Base-by-base conservation (phyloP, 2,113 vertebrate genomes). In the Ochotona princeps region DNA sequence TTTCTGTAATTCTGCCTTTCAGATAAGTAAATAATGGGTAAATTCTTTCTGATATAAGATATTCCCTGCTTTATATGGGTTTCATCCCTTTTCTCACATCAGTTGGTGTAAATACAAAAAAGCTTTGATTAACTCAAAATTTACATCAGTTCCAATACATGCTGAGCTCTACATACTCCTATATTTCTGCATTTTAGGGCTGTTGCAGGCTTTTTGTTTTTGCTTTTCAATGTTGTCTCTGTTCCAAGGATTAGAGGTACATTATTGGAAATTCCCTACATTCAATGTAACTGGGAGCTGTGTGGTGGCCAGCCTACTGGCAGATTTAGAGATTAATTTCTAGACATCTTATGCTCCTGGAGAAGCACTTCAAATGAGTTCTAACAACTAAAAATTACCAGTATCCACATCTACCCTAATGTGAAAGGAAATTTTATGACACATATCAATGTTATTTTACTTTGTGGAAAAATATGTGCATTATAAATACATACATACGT, bases 301-400 rank as follows among this genome's bases (percentile, higher is more conserved):
- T 81, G 73, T 18, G 28, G 30, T 8, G 20, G 70, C 67, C 80
- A 94, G 30, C 78, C 57, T 51, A 51, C 76, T 82, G 95, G 81
- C 88, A 95, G 95, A 94, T 91, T 95, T 91, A 94, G 81, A 85
- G 87, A 97, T 96, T 96, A 95, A 94, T 94, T 96, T 91, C 84
- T 69, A 94, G 90, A 93, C 92, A n/a, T 91, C 92, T 92, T 87
- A 65, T 47, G 47, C 86, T 84, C 69, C 79, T 60, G 7, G 81
- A 84, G 80, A 87, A 89, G 73, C 83, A 92, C 75, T 20, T 89
- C 90, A 92, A 92, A 76, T 96, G 92, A 96, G 88, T 91, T 49
- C 87, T 35, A 70, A 54, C 65, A 7, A 54, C 54, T 94, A 93
- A 96, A 95, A 88, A 83, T 97, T 96, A 95, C 86, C 38, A 87